A percentile compares a stretch with the other conserved stretches of the same genome.
These are phyloP conservation scores for Dysdera silvatica DNA, from an alignment of 1,140 invertebrate genomes.

Conservation along the genomic window DNA sequence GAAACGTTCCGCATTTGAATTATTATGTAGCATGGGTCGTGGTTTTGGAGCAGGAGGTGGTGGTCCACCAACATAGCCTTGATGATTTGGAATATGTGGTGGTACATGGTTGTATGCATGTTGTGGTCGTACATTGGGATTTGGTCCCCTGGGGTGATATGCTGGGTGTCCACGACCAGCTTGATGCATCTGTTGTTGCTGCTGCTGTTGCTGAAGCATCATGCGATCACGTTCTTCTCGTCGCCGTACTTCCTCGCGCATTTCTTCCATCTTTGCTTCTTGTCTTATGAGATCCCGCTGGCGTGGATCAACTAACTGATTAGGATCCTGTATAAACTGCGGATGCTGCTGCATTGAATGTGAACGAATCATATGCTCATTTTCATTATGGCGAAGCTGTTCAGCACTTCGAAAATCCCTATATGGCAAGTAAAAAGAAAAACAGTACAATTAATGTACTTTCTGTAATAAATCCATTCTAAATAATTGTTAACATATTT, in stretches of 20 bases:
- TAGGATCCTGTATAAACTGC: no score
- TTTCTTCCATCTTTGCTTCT: slow-evolving; percentile 69
- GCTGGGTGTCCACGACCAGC: not conserved
- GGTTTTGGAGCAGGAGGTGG: slow-evolving; percentile 31
- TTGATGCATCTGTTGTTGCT: not conserved
- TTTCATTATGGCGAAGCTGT: slow-evolving; percentile 1
- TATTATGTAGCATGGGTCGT: slow-evolving; percentile 11
- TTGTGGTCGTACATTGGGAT: slow-evolving; percentile 51
- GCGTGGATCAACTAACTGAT: slow-evolving; percentile 24
- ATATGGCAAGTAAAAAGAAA: not conserved
- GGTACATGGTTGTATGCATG: not conserved
- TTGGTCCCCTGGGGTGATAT: slow-evolving; percentile 53
- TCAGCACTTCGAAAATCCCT: slow-evolving; percentile 24
- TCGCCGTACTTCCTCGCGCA: slow-evolving; percentile 69
- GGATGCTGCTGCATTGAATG: no score
- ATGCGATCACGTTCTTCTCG: slow-evolving; percentile 52
- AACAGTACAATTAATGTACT: not conserved
- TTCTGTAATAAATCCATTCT: no score
- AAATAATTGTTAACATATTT: no score
- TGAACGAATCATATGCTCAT: no score
- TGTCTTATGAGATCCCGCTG: slow-evolving; percentile 54
- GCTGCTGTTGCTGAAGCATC: slow-evolving; percentile 29
- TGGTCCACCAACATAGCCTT: slow-evolving; percentile 42
- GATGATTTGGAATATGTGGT: slow-evolving; percentile 4
- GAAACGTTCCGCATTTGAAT: slow-evolving; percentile 4